Evolutionary conservation across 1,140 invertebrate species (phyloP).

Genomic region (Polypedilum pembai): DNA sequence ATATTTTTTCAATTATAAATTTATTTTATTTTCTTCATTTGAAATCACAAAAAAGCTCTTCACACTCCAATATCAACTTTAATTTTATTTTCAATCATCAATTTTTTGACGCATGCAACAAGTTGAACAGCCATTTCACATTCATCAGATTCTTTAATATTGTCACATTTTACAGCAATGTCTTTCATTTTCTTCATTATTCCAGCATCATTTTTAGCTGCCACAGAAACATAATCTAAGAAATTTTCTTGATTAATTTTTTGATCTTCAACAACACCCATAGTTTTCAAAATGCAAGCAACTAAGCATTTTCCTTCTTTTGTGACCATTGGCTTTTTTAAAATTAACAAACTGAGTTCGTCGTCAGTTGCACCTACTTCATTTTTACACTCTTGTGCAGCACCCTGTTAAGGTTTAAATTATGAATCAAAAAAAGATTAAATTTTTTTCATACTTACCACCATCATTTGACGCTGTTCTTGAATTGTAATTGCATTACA

Average conservation of each 20-base stretch:
- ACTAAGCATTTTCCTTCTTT: not conserved
- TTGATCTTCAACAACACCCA: not conserved
- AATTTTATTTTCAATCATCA: not conserved
- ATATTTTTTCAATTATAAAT: too few relatives aligned
- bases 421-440: not conserved
- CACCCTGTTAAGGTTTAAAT: not conserved
- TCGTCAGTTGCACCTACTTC: not conserved
- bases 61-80: not conserved
- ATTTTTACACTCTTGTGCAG: not conserved
- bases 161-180: not conserved
- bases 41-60: too few relatives aligned
- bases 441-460: not conserved
- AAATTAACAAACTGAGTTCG: not conserved
- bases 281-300: not conserved
- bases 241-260: not conserved
- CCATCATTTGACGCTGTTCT: not conserved
- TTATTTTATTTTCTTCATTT: too few relatives aligned
- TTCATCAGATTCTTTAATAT: not conserved
- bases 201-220: not conserved
- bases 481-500: not conserved
- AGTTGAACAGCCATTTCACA: not conserved
- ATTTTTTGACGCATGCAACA: not conserved
- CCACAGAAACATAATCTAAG: not conserved
- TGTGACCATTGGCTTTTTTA: not conserved
- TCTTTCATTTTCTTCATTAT: not conserved